Conservation (phyloP, 2,797 vertebrate species). For the Odontamblyopus lacepedii region DNA sequence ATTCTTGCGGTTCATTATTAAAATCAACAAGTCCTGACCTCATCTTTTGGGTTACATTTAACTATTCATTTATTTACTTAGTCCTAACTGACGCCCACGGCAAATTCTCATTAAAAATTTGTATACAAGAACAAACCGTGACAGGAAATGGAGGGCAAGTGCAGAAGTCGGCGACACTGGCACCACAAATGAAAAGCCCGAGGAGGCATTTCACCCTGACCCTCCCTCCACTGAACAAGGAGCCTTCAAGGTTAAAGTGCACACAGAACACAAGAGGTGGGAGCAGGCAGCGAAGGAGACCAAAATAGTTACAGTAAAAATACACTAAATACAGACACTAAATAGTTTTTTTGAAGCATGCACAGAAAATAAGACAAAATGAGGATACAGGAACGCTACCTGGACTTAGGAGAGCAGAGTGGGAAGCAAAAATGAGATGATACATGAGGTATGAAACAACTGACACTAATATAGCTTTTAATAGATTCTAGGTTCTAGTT, state of each 20-base stretch:
- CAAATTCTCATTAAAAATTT: slow-evolving; percentile 20
- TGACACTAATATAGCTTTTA: background rate
- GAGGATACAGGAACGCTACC: slow-evolving; percentile 26
- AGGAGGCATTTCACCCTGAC: slow-evolving; percentile 61
- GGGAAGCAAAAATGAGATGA: slow-evolving; percentile 14
- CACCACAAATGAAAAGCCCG: slow-evolving; percentile 55
- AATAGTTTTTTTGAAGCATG: slow-evolving; percentile 60
- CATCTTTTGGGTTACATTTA: background rate
- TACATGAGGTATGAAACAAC: background rate
- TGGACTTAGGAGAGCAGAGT: slow-evolving; percentile 29
- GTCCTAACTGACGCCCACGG: slow-evolving; percentile 8
- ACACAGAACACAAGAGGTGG: slow-evolving; percentile 19
- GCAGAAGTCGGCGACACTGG: slow-evolving; percentile 36
- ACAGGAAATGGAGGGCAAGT: slow-evolving; percentile 40
- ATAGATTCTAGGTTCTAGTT: background rate
- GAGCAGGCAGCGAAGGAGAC: slow-evolving; percentile 20
- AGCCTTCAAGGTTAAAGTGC: slow-evolving; percentile 56
- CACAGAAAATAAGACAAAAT: slow-evolving; percentile 44
- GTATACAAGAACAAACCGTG: slow-evolving; percentile 14
- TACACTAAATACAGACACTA: slow-evolving; percentile 46
- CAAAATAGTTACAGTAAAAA: slow-evolving; percentile 76
- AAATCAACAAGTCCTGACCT: background rate
- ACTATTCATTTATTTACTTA: background rate
- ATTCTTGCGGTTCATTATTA: background rate
- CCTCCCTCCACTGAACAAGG: slow-evolving; percentile 45